phyloP scores from a whole-genome alignment of 2,113 vertebrate genomes.

The Reinhardtius hippoglossoides region DNA sequence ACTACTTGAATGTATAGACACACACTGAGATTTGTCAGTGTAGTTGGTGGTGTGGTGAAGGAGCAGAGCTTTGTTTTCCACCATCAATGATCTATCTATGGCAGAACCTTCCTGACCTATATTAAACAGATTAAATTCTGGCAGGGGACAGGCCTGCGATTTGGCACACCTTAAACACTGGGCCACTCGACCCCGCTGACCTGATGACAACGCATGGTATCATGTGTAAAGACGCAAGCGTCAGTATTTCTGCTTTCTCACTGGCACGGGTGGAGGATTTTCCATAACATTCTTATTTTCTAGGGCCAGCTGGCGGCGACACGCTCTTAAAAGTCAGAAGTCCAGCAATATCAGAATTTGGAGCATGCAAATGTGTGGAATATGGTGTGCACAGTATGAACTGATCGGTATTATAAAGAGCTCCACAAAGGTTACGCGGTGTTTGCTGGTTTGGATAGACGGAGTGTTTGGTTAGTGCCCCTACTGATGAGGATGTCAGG shows the following conservation, averaged over 20 bases:
- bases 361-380: slow-evolving; percentile 37
- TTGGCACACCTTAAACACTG: slow-evolving; percentile 69
- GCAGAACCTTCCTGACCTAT: slow-evolving; percentile 57
- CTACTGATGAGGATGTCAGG: slow-evolving; percentile 18
- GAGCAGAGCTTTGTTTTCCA: slow-evolving; percentile 37
- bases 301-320: slow-evolving; percentile 73
- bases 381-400: neutral
- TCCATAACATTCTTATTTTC: slow-evolving; percentile 80
- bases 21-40: slow-evolving; percentile 23
- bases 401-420: slow-evolving; percentile 9
- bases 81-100: slow-evolving; percentile 48
- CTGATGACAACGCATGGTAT: slow-evolving; percentile 72
- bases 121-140: slow-evolving; percentile 64
- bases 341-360: slow-evolving; percentile 65
- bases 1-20: slow-evolving; percentile 16
- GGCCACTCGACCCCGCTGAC: slow-evolving; percentile 76
- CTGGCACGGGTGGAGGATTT: slow-evolving; percentile 77
- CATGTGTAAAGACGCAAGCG: slow-evolving; percentile 75
- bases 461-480: slow-evolving; percentile 7
- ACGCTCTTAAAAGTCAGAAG: slow-evolving; percentile 58
- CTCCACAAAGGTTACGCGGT: neutral
- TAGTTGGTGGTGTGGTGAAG: slow-evolving; percentile 24
- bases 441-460: slow-evolving; percentile 31
- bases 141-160: slow-evolving; percentile 59
- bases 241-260: slow-evolving; percentile 77